Percentiles rank a stretch among this genome's conserved stretches.
Evolutionary conservation across 2,113 vertebrate genomes (phyloP).

Genomic region (Amblyopsis rosae): DNA sequence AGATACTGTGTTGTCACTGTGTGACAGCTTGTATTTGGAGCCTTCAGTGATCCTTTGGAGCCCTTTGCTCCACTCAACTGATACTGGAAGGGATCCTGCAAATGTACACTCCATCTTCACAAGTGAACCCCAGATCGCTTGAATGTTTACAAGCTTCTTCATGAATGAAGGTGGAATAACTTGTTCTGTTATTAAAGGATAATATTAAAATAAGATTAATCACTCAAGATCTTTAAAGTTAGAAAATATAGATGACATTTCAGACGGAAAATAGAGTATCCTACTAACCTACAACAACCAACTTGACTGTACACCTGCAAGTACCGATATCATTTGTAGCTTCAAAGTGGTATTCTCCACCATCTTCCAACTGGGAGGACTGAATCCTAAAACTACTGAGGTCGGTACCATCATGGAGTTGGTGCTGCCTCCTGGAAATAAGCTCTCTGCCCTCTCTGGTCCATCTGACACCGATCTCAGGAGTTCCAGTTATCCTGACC

Average conservation of each 20-base stretch:
- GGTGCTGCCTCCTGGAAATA: slow-evolving; percentile 82
- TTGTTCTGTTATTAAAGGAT: slow-evolving; percentile 81
- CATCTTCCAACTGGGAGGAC: slow-evolving; percentile 82
- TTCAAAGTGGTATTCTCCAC: slow-evolving; percentile 85
- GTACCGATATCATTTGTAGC: slow-evolving; percentile 87
- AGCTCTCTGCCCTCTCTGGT: slow-evolving; percentile 86
- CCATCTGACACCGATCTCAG: slow-evolving; percentile 89
- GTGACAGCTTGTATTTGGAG: slow-evolving; percentile 82
- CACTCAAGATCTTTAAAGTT: slow-evolving; percentile 5
- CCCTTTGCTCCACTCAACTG: slow-evolving; percentile 89
- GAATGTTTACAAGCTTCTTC: slow-evolving; percentile 86
- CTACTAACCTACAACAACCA: slow-evolving; percentile 88
- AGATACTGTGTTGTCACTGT: slow-evolving; percentile 80
- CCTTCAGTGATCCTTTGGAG: slow-evolving; percentile 81
- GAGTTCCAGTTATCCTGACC: slow-evolving; percentile 85
- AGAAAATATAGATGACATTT: neutral
- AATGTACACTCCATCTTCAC: slow-evolving; percentile 87
- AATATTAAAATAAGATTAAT: slow-evolving; percentile 43
- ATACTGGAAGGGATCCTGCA: slow-evolving; percentile 86
- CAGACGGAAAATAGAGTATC: slow-evolving; percentile 1
- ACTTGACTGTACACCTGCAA: slow-evolving; percentile 82
- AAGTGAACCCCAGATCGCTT: slow-evolving; percentile 82
- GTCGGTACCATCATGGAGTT: slow-evolving; percentile 83
- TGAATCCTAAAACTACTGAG: slow-evolving; percentile 85
- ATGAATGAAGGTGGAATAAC: slow-evolving; percentile 86